phyloP scores from a whole-genome alignment of 2,797 vertebrate genomes.

The Oreonectes daqikongensis region DNA sequence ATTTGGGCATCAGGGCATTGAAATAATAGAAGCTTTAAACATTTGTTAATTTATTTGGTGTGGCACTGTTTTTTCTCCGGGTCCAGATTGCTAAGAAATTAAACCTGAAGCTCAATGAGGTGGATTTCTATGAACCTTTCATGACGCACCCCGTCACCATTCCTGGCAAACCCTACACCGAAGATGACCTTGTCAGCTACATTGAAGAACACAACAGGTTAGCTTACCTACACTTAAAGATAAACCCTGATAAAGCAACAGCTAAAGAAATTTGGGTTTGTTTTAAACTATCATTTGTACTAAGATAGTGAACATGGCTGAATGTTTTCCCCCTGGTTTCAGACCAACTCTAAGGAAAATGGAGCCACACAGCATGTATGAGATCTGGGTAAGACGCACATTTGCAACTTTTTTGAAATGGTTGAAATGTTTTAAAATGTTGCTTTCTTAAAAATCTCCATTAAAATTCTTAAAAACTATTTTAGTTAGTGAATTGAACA shows the following conservation, averaged over 20 bases:
- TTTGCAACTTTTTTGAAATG: too few species aligned
- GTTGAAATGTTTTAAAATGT: too few species aligned
- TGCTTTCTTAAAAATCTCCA: too few species aligned
- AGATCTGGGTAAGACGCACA: conserved; percentile 87
- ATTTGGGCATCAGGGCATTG: too few species aligned
- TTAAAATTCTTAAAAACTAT: too few species aligned
- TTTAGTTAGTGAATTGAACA: too few species aligned
- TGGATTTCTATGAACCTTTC: conserved; percentile 92
- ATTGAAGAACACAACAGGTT: conserved; percentile 88
- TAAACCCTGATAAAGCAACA: not conserved
- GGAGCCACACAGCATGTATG: conserved; percentile 91
- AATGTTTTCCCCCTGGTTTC: conserved; percentile 37
- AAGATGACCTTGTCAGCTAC: conserved; percentile 84
- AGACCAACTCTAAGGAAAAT: conserved; percentile 90
- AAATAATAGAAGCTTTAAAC: not conserved
- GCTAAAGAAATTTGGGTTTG: not conserved
- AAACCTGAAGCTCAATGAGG: conserved; percentile 86
- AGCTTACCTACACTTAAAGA: not conserved
- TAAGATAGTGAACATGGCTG: not conserved
- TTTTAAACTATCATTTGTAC: too few species aligned
- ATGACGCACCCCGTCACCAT: conserved; percentile 83
- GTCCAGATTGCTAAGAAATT: conserved; percentile 87
- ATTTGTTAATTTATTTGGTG: not conserved
- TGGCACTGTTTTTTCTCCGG: not conserved
- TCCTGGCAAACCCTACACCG: conserved; percentile 87